A percentile compares a stretch with the other conserved stretches of the same genome.
Evolutionary conservation across 1,140 invertebrate species (phyloP).

Genomic region (Drosophila micromelanica): DNA sequence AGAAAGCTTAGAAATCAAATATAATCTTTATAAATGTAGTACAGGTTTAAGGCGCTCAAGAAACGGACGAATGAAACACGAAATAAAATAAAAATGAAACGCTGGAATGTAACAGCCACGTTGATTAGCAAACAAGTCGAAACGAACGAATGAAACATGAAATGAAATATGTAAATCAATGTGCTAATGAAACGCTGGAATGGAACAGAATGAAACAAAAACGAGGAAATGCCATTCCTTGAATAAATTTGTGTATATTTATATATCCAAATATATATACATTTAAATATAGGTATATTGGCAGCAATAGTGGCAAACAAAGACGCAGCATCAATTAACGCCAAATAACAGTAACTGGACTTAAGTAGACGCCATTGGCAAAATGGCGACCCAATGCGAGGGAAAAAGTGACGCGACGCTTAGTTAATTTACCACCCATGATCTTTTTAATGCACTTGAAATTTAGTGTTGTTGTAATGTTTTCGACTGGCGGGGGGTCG

Average conservation of each 20-base stretch:
- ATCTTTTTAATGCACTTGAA: conserved; percentile 82
- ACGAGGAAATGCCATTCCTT: conserved; percentile 5
- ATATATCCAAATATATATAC: neutral
- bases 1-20: conserved; percentile 1
- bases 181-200: neutral
- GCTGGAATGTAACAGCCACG: neutral
- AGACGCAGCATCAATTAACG: conserved; percentile 72
- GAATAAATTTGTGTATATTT: neutral
- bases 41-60: neutral
- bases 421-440: conserved; percentile 81
- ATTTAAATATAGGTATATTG: conserved; percentile 28
- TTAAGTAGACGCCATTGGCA: conserved; percentile 31
- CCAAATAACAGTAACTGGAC: conserved; percentile 56
- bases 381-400: conserved; percentile 20
- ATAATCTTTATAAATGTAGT: conserved; percentile 9
- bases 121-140: neutral
- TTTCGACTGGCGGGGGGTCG: conserved; percentile 8
- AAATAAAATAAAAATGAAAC: conserved; percentile 9
- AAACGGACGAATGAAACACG: conserved; percentile 49
- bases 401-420: conserved; percentile 45
- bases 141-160: neutral
- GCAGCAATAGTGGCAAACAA: conserved; percentile 53
- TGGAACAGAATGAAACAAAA: neutral
- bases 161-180: neutral
- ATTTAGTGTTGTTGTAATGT: conserved; percentile 54